These are phyloP conservation scores for Cyanocitta stelleri DNA, from an alignment of 2,113 vertebrate species.

Conservation along the genomic window DNA sequence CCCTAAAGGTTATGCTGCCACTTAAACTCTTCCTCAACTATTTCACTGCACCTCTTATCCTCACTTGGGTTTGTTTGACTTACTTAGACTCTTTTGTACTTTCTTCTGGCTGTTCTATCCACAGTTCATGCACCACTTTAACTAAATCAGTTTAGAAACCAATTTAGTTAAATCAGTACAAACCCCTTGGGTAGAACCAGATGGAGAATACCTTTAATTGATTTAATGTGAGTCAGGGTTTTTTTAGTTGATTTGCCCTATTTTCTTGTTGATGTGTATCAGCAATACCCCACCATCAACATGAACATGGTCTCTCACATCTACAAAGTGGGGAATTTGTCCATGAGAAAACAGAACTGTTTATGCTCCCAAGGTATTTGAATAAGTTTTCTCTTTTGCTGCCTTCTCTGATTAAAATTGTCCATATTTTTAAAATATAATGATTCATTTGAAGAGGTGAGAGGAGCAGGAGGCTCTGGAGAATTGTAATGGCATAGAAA, in stretches of 20 bases:
- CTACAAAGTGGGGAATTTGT: background rate
- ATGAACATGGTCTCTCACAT: background rate
- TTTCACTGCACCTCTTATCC: background rate
- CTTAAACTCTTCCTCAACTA: background rate
- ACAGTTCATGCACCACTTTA: constrained; percentile 10
- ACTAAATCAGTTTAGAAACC: constrained; percentile 44
- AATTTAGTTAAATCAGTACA: constrained; percentile 42
- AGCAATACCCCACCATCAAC: background rate
- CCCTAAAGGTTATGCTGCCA: background rate
- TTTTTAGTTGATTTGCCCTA: background rate
- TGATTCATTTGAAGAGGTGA: background rate
- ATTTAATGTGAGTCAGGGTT: background rate
- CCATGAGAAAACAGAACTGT: background rate
- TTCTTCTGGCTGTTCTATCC: background rate
- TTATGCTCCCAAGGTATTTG: background rate
- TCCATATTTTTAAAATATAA: background rate
- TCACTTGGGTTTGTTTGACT: background rate
- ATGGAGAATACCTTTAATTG: constrained; percentile 40
- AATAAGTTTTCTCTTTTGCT: background rate
- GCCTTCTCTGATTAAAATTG: background rate
- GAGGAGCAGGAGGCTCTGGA: background rate
- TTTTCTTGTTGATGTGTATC: background rate
- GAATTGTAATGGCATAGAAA: background rate
- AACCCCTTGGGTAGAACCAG: constrained; percentile 33
- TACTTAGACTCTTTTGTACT: background rate